Evolutionary conservation across 2,888 invertebrate species (phyloP).

Genomic region (Thumatha senex): DNA sequence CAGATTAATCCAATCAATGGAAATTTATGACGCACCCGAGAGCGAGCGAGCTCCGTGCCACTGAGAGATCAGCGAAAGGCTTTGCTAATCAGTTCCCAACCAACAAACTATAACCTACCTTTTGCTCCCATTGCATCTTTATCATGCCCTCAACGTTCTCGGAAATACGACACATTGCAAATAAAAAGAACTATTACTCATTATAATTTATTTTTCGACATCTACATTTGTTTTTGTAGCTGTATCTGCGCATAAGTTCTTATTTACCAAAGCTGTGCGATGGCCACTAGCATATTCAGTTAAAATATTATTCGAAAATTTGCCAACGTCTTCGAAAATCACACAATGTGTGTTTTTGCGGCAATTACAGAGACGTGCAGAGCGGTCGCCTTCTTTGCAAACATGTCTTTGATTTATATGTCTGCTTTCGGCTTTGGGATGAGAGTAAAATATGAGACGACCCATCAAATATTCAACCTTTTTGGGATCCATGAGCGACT

Average conservation of each 20-base stretch:
- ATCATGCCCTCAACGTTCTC: constrained; percentile 25
- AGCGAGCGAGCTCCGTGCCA: constrained; percentile 63
- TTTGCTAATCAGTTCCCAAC: constrained; percentile 71
- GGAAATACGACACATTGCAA: constrained; percentile 25
- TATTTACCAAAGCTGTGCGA: constrained; percentile 8
- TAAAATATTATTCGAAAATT: constrained; percentile 71
- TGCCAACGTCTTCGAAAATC: constrained; percentile 77
- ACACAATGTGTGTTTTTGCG: constrained; percentile 76
- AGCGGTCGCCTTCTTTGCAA: constrained; percentile 69
- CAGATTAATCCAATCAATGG: constrained; percentile 84
- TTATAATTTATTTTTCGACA: constrained; percentile 12
- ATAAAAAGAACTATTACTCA: constrained; percentile 13
- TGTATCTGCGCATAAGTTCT: background rate
- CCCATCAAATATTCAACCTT: constrained; percentile 77
- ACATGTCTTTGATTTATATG: constrained; percentile 80
- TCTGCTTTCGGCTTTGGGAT: constrained; percentile 63
- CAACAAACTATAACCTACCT: constrained; percentile 54
- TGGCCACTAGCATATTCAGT: constrained; percentile 20
- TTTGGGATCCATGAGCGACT: constrained; percentile 67
- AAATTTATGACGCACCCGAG: constrained; percentile 82
- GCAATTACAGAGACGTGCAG: constrained; percentile 77
- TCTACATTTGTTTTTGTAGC: constrained; percentile 7
- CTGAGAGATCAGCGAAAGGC: constrained; percentile 67
- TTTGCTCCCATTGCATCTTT: constrained; percentile 45
- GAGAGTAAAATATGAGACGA: constrained; percentile 77